Base-by-base conservation (phyloP, 2,113 vertebrate species). In the Burhinus oedicnemus region DNA sequence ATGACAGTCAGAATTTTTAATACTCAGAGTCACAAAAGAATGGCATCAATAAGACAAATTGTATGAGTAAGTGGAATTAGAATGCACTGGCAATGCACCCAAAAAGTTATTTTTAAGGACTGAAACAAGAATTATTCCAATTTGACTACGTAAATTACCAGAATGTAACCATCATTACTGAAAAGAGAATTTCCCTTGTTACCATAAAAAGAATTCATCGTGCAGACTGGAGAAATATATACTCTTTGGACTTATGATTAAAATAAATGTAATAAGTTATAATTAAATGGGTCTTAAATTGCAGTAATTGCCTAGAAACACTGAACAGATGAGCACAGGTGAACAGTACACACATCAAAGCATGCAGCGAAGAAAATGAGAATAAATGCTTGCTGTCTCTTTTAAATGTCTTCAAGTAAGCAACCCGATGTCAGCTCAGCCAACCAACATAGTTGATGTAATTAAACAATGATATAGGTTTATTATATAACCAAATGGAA, bases 401-500 rank as follows among this genome's bases (percentile, higher is more conserved):
- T 86, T 84, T 79, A 81, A 71, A 90, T 47, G 2, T 87, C 54
- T 80, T 78, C 66, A 78, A 70, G 52, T 55, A 90, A 90, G 95
- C 58, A 94, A 90, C 72, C 51, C 77, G 76, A 76, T 80, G 86
- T 84, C 85, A 96, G 55, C 38, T 66, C 80, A 88, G 81, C 58
- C 88, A 95, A 83, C 89, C 71, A 89, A 86, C 71, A 54, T 1
- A 60, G 45, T 0, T 83, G 76, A 89, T 96, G 93, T 77, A 95
- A 97, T 97, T 97, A 96, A 97, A 91, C 93, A 97, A 47, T 14
- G 69, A 89, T 65, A 91, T 68, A 93, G 90, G 79, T 97, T 97
- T 93, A 87, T 97, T 97, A 93, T 47, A 78, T 71, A 97, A 91
- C 65, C 58, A 91, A 92, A 90, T 40, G 60, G 61, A 97, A 96